Evolutionary conservation across 2,888 invertebrate genomes (phyloP), one percentile per base, ranked within the genome.

Genomic region (Orthosia incerta): DNA sequence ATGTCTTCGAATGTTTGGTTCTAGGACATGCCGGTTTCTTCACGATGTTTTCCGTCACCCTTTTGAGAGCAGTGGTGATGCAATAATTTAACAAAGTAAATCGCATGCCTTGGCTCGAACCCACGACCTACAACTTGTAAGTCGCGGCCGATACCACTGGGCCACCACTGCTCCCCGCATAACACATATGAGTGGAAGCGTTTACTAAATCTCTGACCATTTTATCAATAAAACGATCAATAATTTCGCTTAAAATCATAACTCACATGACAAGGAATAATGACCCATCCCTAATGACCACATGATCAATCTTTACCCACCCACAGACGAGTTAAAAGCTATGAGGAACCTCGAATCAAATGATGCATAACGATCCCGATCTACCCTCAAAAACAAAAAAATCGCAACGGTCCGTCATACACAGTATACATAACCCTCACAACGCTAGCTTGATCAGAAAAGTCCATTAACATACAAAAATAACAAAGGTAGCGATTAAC

Each of bases 391-490:
- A 65, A 18, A 16, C 15, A 74, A 63, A 59, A 66, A 60, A 63
- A 57, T 45, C 23, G 15, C 61, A 57, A 46, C n/a, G 26, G 56
- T 74, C 68, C 70, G 66, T 76, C 67, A 73, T 69, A 70, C 51
- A 74, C 61, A 60, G 23, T 59, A 39, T 9, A 68, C 53, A 55
- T 55, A 77, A 76, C 70, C 59, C 45, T 53, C 55, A 50, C 57
- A 63, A 31, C 57, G 55, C 63, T 59, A 31, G 46, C 57, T 57
- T 70, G 72, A 86, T 78, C 86, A 74, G 79, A 65, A 71, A 86
- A 86, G 71, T 80, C 86, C 86, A 86, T 86, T 86, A 86, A 60
- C 79, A 82, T 82, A 79, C 74, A 84, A 82, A 86, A 84, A 84
- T 79, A 79, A 80, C 77, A 80, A 83, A 82, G 75, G 84, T 67